Evolutionary conservation across 2,888 invertebrate genomes (phyloP), one percentile per base, ranked within the genome.

Genomic region (Microdon myrmicae): DNA sequence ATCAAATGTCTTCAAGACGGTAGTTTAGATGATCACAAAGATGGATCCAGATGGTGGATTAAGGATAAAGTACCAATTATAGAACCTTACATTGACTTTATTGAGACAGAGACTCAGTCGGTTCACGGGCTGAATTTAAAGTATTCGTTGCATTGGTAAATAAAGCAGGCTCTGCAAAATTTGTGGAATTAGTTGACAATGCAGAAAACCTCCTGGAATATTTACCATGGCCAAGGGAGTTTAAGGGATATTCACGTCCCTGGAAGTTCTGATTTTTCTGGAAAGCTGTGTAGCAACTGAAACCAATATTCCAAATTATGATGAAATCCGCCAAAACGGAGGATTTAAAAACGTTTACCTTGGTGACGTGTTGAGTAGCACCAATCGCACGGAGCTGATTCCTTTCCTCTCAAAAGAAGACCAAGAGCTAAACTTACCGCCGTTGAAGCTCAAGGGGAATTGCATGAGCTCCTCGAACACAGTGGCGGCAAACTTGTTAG

Each of bases 261-360:
- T 98, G 26, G 96, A 97, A 80, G 92, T 98, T 1, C 81, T 98
- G 4, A 89, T 94, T 0, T 97, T 95, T 81, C 89, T 93, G 1
- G 91, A 93, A 6, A 93, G 94, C 72, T 94, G 93, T 9, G 92
- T 97, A 53, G 97, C 97, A 0, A 90, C 94, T 45, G 97, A 97
- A 56, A 97, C 97, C 70, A 97, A 96, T 79, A 97, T 98, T 82
- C 97, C 97, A 17, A 97, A 97, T 79, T 98, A 98, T 82, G 96
- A 97, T 76, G 96, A 96, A 73, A 96, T 98, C 69, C 87, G 96
- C n/a, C 96, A 97, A 75, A 86, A 87, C 68, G 95, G 96, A 80
- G 97, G 97, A 0, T 98, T 97, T 79, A 98, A 98, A 78, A 98
- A 98, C 77, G 97, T 98, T 0, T 96, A 96, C 0, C 82, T 98